Evolutionary conservation across 2,113 vertebrate species (phyloP), one percentile per base, ranked within the genome.

Genomic region (Microtus ochrogaster): DNA sequence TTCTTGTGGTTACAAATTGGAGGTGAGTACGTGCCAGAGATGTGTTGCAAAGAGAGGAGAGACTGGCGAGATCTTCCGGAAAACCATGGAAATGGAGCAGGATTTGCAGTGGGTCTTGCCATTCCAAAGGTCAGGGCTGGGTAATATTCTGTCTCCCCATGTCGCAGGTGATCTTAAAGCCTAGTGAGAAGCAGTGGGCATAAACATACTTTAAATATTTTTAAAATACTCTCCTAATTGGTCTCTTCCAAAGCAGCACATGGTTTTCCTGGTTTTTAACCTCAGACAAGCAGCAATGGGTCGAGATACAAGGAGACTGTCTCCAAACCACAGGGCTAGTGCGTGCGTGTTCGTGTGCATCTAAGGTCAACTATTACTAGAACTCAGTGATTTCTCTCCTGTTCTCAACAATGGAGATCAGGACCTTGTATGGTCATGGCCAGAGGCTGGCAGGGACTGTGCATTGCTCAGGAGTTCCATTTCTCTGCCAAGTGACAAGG

Each of bases 71-170:
- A 33, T 68, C 86, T 85, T 68, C 65, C 36, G 14, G 28, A 7
- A 26, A 22, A 49, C 63, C 70, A n/a, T 61, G 84, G 55, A 44
- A 30, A 28, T n/a, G 0, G 7, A 85, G n/a, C 52, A 85, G 70
- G 92, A n/a, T 92, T 88, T 89, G 58, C 28, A 21, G 58, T 16
- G 21, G 79, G 22, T 7, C 22, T 28, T 39, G 22, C 12, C 36
- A 26, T 61, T 61, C 21, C 12, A 8, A 2, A 72, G 63, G 26
- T n/a, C 87, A 65, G 82, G n/a, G 66, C 39, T 84, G 10, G 5
- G 3, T 41, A 63, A 74, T 70, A 1, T 1, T 10, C 17, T 83
- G 55, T 82, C 58, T 7, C 3, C 3, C 10, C 11, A 2, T 0
- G 4, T 12, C 73, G 14, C 6, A 47, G 30, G n/a, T 61, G 83